Evolutionary conservation across 2,888 invertebrate species (phyloP).

Genomic region (Nymphalis c-album): DNA sequence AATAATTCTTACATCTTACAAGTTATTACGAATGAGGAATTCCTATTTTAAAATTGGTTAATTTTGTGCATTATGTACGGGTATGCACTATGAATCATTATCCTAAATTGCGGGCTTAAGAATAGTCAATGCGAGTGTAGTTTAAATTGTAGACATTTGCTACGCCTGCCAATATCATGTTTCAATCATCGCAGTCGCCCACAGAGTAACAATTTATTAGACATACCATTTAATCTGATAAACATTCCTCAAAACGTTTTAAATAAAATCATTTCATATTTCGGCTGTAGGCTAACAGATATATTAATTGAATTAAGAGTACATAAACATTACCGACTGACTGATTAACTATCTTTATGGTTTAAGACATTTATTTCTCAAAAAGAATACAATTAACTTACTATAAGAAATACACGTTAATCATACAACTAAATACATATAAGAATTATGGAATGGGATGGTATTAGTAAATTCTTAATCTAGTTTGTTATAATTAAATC

Average conservation of each 20-base stretch:
- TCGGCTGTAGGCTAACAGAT: too few species aligned
- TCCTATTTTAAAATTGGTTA: conserved; percentile 19
- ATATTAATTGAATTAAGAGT: too few species aligned
- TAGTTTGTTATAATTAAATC: too few species aligned
- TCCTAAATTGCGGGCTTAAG: conserved; percentile 34
- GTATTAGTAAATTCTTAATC: too few species aligned
- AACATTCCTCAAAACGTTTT: conserved; percentile 7
- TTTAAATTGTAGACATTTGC: conserved; percentile 34
- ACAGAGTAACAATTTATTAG: conserved; percentile 21
- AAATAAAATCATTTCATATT: too few species aligned
- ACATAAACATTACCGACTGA: too few species aligned
- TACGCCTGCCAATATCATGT: conserved; percentile 36
- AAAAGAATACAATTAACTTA: too few species aligned
- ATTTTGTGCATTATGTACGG: conserved; percentile 11
- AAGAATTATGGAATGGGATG: too few species aligned
- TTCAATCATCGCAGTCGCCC: conserved; percentile 31
- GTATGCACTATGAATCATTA: conserved; percentile 28
- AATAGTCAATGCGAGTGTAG: conserved; percentile 23
- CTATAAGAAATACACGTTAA: too few species aligned
- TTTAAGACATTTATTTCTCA: too few species aligned
- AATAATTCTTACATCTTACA: neutral
- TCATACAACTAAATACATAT: too few species aligned
- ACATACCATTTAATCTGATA: conserved; percentile 3
- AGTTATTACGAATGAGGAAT: neutral
- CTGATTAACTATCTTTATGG: too few species aligned